phyloP scores from a whole-genome alignment of 30 jellyfish, hydroid and myxozoan genomes.

The Cassiopea andromeda region DNA sequence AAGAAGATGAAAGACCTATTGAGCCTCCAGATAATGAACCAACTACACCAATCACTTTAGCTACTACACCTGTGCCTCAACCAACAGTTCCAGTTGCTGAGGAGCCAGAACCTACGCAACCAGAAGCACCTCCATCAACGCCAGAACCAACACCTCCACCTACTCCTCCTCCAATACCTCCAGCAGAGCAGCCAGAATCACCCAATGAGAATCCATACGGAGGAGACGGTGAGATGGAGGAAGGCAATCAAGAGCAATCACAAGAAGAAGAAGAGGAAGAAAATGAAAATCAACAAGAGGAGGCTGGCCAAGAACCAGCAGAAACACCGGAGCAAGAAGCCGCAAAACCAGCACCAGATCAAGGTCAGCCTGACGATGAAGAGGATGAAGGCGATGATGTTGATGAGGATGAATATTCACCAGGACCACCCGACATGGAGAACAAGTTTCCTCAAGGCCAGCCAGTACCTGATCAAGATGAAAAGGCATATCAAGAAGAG shows the following conservation, averaged over 20 bases:
- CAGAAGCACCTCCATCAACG: slow-evolving; percentile 16
- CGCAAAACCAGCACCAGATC: slow-evolving; percentile 38
- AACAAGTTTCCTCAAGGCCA: slow-evolving; percentile 54
- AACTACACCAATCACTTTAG: slow-evolving; percentile 57
- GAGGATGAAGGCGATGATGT: slow-evolving; percentile 32
- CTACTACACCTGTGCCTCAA: slow-evolving; percentile 53
- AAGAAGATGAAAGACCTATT: slow-evolving; percentile 66
- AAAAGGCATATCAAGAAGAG: slow-evolving; percentile 65
- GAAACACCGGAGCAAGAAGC: slow-evolving; percentile 51
- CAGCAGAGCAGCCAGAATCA: slow-evolving; percentile 44
- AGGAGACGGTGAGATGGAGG: slow-evolving; percentile 63
- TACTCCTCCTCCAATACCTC: slow-evolving; percentile 52
- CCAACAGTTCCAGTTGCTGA: slow-evolving; percentile 24
- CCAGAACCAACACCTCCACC: slow-evolving; percentile 56
- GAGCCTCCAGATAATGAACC: slow-evolving; percentile 64
- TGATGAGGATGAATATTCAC: slow-evolving; percentile 41
- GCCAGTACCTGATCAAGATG: slow-evolving; percentile 46
- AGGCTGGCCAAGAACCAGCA: slow-evolving; percentile 49
- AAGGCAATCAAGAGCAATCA: slow-evolving; percentile 46
- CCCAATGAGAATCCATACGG: slow-evolving; percentile 70
- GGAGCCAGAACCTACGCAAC: slow-evolving; percentile 44
- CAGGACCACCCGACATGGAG: slow-evolving; percentile 80
- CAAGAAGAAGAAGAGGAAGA: slow-evolving; percentile 43
- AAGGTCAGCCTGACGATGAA: slow-evolving; percentile 41
- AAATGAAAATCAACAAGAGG: slow-evolving; percentile 41